Evolutionary conservation across 2,797 vertebrate genomes (phyloP).

Genomic region (Hippoglossus hippoglossus): DNA sequence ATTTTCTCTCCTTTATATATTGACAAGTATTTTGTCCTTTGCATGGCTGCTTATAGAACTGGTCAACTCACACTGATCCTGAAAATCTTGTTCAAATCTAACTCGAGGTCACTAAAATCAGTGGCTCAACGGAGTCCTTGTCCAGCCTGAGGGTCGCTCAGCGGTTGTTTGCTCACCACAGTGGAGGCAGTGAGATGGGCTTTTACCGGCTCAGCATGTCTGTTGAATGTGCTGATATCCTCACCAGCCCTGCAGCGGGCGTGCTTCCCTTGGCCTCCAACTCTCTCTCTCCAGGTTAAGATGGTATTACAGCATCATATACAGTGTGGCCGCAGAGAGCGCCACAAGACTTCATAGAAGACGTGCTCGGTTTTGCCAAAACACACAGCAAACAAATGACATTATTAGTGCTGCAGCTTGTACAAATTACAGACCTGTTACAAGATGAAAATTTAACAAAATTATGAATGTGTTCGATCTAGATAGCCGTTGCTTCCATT

Average conservation of each 20-base stretch:
- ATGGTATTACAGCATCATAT: conserved; percentile 3
- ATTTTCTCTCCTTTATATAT: too few species aligned
- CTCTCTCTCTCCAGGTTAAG: conserved; percentile 79
- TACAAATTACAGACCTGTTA: neutral
- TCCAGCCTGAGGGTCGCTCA: conserved; percentile 92
- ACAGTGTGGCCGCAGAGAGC: neutral
- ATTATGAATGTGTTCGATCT: conserved; percentile 12
- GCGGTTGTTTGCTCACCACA: conserved; percentile 86
- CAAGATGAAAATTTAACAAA: conserved; percentile 1
- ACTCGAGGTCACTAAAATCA: conserved; percentile 88
- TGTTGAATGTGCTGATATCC: conserved; percentile 89
- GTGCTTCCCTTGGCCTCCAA: conserved; percentile 80
- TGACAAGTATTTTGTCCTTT: neutral
- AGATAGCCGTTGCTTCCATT: conserved; percentile 20
- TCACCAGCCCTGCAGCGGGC: conserved; percentile 83
- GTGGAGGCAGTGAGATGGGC: conserved; percentile 86
- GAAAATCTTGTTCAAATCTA: conserved; percentile 49
- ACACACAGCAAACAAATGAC: neutral
- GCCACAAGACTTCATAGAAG: neutral
- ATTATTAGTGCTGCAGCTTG: conserved; percentile 3
- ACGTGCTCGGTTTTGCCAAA: neutral
- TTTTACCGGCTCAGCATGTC: conserved; percentile 96
- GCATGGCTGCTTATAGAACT: neutral
- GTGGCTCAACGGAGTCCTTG: conserved; percentile 86
- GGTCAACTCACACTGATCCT: conserved; percentile 13